Evolutionary conservation across 1,140 invertebrate genomes (phyloP), one percentile per base, ranked within the genome.

Genomic region (Drosophila nasuta): DNA sequence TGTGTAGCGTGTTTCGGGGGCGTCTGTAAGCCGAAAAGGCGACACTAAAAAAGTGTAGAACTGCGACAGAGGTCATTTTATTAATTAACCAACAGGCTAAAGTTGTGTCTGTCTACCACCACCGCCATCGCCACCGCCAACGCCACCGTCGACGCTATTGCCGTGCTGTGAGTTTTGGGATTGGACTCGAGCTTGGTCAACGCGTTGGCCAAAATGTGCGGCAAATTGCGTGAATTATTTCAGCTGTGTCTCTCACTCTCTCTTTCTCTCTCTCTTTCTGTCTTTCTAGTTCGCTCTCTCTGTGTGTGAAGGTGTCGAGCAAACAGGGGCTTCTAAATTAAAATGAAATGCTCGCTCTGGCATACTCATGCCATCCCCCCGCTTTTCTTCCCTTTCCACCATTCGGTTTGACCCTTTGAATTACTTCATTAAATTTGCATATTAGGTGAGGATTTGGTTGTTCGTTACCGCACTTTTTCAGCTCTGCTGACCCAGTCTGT

Each of bases 371-470:
- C 43, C 64, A 52, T 20, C 15, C 33, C 13, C 10, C 25, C 20
- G 30, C 6, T 7, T 25, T 25, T 25, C 20, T 25, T 25, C 30
- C 30, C 30, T 7, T 38, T 10, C 35, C 10, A 1, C 3, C 15
- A 1, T 5, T 46, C 41, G 51, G 38, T 62, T 68, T 62, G 70
- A 89, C 85, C 85, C 81, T 89, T 89, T 76, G 78, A 90, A 89
- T 89, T 89, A 89, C 85, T 89, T 89, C 85, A 89, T 89, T 89
- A 89, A 89, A 89, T 85, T 89, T 89, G 81, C 85, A 89, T 89
- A 89, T 90, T 89, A 89, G 81, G 85, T 85, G 78, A 73, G 85
- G 75, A 85, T 85, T 89, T 89, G 78, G 72, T 81, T 85, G 82
- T 72, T 54, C 77, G 70, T 82, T 82, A 60, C 82, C 82, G 68